A percentile compares a stretch with the other conserved stretches of the same genome.
phyloP scores from a whole-genome alignment of 2,797 vertebrate genomes.

The Leptoclinus maculatus region DNA sequence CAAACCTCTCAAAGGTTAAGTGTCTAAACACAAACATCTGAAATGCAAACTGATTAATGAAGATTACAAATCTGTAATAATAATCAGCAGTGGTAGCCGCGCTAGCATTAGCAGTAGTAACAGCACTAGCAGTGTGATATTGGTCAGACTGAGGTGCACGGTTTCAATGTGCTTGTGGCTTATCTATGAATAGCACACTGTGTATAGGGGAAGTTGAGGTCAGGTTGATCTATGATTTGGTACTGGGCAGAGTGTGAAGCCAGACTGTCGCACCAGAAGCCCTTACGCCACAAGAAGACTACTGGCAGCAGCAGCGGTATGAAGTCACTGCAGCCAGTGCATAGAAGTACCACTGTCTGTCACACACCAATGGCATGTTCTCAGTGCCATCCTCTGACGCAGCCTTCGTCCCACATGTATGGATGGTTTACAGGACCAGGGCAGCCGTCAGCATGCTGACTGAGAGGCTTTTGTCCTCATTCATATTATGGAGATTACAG shows the following conservation, averaged over 20 bases:
- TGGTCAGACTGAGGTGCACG: slow-evolving; percentile 26
- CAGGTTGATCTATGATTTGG: slow-evolving; percentile 18
- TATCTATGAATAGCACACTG: neutral
- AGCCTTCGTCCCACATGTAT: slow-evolving; percentile 65
- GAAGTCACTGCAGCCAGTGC: slow-evolving; percentile 63
- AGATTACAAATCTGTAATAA: neutral
- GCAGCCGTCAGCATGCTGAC: slow-evolving; percentile 35
- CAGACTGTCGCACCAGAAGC: neutral
- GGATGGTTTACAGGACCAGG: slow-evolving; percentile 32
- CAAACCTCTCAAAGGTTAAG: neutral
- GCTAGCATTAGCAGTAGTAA: neutral
- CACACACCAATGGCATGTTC: slow-evolving; percentile 71
- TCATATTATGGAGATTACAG: slow-evolving; percentile 61
- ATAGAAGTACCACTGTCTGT: slow-evolving; percentile 72
- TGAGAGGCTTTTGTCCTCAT: slow-evolving; percentile 75
- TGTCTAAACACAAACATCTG: neutral
- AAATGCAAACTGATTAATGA: neutral
- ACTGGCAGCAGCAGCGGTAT: slow-evolving; percentile 40
- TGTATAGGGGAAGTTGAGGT: slow-evolving; percentile 48
- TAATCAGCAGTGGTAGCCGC: neutral
- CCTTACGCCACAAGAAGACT: slow-evolving; percentile 39
- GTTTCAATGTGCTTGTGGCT: slow-evolving; percentile 34
- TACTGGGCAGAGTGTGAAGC: slow-evolving; percentile 17
- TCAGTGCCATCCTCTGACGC: slow-evolving; percentile 64
- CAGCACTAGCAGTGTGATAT: neutral